Evolutionary conservation across 2,888 invertebrate genomes (phyloP).

Genomic region (Heteromurus nitidus): DNA sequence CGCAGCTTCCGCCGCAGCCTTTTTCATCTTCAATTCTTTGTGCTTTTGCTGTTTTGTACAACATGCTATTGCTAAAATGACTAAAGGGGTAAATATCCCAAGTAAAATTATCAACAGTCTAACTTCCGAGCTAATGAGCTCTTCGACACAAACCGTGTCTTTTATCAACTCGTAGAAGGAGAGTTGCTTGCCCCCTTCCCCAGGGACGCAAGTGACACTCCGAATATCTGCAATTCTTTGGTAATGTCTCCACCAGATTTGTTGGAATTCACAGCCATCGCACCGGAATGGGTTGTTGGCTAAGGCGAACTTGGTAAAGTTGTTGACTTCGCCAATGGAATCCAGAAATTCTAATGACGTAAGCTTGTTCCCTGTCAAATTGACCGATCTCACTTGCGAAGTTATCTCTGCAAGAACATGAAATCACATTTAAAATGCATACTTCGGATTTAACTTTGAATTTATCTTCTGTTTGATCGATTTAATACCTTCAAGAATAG

Average conservation of each 20-base stretch:
- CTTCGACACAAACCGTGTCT: conserved; percentile 59
- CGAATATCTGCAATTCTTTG: conserved; percentile 67
- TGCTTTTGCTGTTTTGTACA: conserved; percentile 53
- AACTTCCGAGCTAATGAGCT: conserved; percentile 61
- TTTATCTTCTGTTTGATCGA: neutral
- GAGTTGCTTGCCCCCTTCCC: conserved; percentile 17
- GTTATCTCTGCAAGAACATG: conserved; percentile 58
- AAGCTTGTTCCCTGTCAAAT: conserved; percentile 66
- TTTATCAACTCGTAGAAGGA: conserved; percentile 60
- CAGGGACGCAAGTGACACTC: conserved; percentile 68
- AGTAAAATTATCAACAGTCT: conserved; percentile 63
- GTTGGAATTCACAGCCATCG: conserved; percentile 70
- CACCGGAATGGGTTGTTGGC: conserved; percentile 70
- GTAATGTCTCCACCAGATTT: conserved; percentile 67
- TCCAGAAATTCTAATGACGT: conserved; percentile 66
- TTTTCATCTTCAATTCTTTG: conserved; percentile 27
- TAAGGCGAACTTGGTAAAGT: conserved; percentile 67
- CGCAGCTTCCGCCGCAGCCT: conserved; percentile 36
- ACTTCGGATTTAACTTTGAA: no score
- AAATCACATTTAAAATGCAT: neutral
- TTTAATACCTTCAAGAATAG: conserved; percentile 45
- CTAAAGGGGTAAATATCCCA: conserved; percentile 59
- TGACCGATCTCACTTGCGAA: conserved; percentile 53
- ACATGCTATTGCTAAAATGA: conserved; percentile 57
- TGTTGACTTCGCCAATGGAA: conserved; percentile 60